Evolutionary conservation across 2,888 invertebrate species (phyloP), one percentile per base, ranked within the genome.

Genomic region (Linyphia triangularis): DNA sequence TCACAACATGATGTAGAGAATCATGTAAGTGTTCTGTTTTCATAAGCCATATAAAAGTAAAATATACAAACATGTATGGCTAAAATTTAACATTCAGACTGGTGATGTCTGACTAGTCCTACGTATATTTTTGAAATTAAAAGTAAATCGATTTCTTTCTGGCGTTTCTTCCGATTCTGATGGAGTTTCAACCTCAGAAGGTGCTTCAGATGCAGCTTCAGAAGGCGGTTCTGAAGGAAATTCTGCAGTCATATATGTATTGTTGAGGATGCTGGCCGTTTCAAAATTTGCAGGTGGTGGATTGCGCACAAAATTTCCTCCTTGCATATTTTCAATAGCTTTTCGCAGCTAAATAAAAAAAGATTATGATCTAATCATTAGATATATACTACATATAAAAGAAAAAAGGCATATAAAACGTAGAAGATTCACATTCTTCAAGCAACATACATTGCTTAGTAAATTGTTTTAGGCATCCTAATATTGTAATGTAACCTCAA

Each of bases 251-350:
- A 63, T 70, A 69, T 89, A 85, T 7, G 78, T 67, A 89, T 77
- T 89, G 30, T 77, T 82, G 26, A 85, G 65, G 43, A 89, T 85
- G 37, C 85, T 75, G 2, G 77, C 65, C 10, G 85, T 85, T 77
- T 89, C 89, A 85, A 82, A 82, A 30, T 63, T 75, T 61, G 37
- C 33, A 1, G 51, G 24, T 13, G 89, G 85, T 16, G 82, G 24
- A 63, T 70, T 85, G 26, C 89, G 70, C 5, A 82, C 70, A 70
- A 85, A 89, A 70, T 63, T 85, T 19, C 89, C 89, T 40, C 85
- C 70, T 77, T 89, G 89, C 89, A 89, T 89, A 67, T 89, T 89
- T 22, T 89, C 89, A 51, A 89, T 89, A 28, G 89, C 85, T 85
- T 89, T 85, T 30, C 89, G 69, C 13, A 89, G 43, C 89, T 89